A percentile compares a stretch with the other conserved stretches of the same genome.
phyloP scores from a whole-genome alignment of 2,888 invertebrate species.

The Synanthedon myopaeformis region DNA sequence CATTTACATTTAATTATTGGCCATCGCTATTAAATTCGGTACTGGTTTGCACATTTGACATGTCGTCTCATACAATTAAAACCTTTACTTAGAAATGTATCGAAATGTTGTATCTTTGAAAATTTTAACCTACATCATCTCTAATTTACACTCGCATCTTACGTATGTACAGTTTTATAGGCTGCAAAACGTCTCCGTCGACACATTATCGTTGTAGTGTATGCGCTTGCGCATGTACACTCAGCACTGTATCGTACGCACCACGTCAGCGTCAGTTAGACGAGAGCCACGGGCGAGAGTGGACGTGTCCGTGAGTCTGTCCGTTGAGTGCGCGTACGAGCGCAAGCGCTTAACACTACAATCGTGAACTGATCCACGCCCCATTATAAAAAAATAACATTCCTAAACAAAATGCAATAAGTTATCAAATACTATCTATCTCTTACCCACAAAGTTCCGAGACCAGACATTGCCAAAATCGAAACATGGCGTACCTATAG shows the following conservation, averaged over 20 bases:
- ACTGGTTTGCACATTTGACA: slow-evolving; percentile 38
- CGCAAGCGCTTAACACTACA: slow-evolving; percentile 9
- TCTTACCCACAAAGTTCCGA: not conserved
- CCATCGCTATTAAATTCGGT: slow-evolving; percentile 58
- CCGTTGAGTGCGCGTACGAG: too few species aligned
- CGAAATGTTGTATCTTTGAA: slow-evolving; percentile 23
- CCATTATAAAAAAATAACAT: slow-evolving; percentile 49
- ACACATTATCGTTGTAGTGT: slow-evolving; percentile 8
- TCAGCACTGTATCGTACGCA: too few species aligned
- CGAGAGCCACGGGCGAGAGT: too few species aligned
- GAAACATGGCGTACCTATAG: too few species aligned
- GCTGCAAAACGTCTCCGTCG: slow-evolving; percentile 13
- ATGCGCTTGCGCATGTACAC: too few species aligned
- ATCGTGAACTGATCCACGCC: slow-evolving; percentile 34
- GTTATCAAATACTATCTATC: not conserved
- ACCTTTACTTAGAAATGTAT: not conserved
- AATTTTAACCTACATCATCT: slow-evolving; percentile 14
- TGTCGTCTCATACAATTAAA: slow-evolving; percentile 6
- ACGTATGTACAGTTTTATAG: slow-evolving; percentile 48
- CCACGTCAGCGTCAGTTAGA: too few species aligned
- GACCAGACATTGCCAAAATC: too few species aligned
- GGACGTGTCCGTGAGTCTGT: too few species aligned
- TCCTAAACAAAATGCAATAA: slow-evolving; percentile 40
- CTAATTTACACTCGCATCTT: slow-evolving; percentile 21
- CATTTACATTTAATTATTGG: slow-evolving; percentile 56